Evolutionary conservation across 1,140 invertebrate species (phyloP), one percentile per base, ranked within the genome.

Genomic region (Mylabris phalerata): DNA sequence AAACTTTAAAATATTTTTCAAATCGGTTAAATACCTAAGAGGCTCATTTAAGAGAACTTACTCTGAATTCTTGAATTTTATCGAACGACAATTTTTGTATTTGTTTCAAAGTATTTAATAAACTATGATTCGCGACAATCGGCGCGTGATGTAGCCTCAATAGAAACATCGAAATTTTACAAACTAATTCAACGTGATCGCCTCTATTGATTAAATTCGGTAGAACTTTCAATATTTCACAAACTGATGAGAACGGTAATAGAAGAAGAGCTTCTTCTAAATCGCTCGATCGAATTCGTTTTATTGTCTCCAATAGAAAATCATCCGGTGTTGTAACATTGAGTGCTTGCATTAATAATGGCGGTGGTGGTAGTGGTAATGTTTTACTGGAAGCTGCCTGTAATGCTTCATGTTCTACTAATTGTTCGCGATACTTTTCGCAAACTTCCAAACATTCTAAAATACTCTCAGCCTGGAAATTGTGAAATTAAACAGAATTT

Each of bases 211-310:
- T 75, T 25, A 95, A 73, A 2, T 75, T 72, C 0, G 86, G 83
- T 42, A 98, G 70, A 61, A 85, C 76, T 57, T 85, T 74, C 0
- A 98, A 77, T 48, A 98, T 79, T 46, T 93, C 83, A 64, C 85
- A 85, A 0, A 93, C 89, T 50, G 84, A 81, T 25, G 84, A 80
- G 69, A 95, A 93, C 13, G 94, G 92, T 25, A 98, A 75, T 6
- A 95, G 75, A 0, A 98, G 70, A 2, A 98, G 75, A 0, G 91
- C 82, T 76, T 96, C 92, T 74, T 98, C 93, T 43, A 98, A 75
- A 71, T 98, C 93, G 73, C 93, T 92, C 70, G 13, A 76, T 55
- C 88, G 84, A 65, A 96, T 87, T 66, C 83, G 84, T 68, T 80
- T 83, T 5, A 98, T 66, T 4, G 86, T 86, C 73, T 89, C 87